phyloP scores from a whole-genome alignment of 1,140 invertebrate species.

The Parapsyche elsis region DNA sequence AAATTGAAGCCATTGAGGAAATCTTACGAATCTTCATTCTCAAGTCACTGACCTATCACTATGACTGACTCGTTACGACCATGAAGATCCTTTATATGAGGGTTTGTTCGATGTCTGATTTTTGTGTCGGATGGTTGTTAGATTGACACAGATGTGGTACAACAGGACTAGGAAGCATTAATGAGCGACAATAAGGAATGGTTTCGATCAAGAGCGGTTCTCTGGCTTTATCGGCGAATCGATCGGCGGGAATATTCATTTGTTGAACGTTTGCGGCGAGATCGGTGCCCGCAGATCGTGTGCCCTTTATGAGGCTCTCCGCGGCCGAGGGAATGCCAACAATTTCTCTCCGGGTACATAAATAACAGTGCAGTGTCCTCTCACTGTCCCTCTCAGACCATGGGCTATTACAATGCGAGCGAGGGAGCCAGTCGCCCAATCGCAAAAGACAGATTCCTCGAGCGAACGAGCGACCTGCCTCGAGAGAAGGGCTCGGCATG shows the following conservation, averaged over 20 bases:
- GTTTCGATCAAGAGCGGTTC: neutral
- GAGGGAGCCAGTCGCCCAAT: neutral
- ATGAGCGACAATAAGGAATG: neutral
- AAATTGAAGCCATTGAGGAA: no score
- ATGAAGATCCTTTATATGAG: no score
- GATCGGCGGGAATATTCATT: conserved; percentile 24
- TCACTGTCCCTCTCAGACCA: neutral
- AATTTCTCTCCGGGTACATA: conserved; percentile 35
- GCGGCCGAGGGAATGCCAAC: conserved; percentile 31
- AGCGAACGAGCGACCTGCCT: neutral
- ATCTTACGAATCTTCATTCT: no score
- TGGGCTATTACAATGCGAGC: no score
- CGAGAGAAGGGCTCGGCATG: neutral
- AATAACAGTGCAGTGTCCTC: conserved; percentile 18
- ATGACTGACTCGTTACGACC: no score
- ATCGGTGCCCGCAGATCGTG: conserved; percentile 23
- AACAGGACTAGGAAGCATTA: no score
- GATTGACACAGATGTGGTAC: no score
- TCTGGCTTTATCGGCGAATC: neutral
- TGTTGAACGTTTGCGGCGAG: conserved; percentile 18
- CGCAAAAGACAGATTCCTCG: neutral
- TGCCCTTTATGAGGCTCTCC: conserved; percentile 31
- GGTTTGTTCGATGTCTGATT: no score
- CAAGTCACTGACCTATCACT: no score
- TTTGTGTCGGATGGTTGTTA: no score